These are phyloP conservation scores for Pantherophis guttatus DNA, from an alignment of 2,113 vertebrate genomes.

Conservation along the genomic window DNA sequence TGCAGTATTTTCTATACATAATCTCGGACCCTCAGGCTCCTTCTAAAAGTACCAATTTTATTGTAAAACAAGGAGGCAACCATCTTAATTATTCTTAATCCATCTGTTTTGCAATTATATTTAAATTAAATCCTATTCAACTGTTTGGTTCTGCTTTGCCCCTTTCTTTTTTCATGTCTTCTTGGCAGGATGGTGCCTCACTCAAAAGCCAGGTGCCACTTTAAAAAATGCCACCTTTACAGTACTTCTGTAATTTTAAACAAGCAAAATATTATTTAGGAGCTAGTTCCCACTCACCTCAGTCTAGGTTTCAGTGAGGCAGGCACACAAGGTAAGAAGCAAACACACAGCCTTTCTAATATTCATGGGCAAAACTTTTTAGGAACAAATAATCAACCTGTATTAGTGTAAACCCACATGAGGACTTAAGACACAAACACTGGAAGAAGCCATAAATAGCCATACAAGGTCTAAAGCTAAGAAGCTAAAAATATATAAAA, in stretches of 20 bases:
- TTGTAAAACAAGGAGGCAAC: background rate
- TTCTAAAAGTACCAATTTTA: background rate
- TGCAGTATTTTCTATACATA: background rate
- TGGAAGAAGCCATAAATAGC: background rate
- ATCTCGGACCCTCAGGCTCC: background rate
- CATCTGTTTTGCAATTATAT: background rate
- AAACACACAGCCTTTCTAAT: background rate
- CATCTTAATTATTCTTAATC: background rate
- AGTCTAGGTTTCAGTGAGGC: background rate
- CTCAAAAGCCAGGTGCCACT: background rate
- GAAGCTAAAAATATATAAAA: background rate
- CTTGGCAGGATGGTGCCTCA: background rate
- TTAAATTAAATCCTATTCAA: background rate
- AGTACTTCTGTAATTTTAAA: background rate
- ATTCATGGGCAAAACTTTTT: background rate
- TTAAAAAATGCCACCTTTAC: background rate
- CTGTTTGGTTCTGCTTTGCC: background rate
- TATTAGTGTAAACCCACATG: background rate
- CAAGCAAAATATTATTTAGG: background rate
- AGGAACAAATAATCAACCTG: background rate
- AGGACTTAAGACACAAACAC: background rate
- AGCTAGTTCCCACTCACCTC: background rate
- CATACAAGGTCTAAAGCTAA: background rate
- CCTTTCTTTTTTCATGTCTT: background rate
- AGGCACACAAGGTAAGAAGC: no score